These are phyloP conservation scores for Ptilonorhynchus violaceus DNA, from an alignment of 2,113 vertebrate genomes.

Conservation along the genomic window DNA sequence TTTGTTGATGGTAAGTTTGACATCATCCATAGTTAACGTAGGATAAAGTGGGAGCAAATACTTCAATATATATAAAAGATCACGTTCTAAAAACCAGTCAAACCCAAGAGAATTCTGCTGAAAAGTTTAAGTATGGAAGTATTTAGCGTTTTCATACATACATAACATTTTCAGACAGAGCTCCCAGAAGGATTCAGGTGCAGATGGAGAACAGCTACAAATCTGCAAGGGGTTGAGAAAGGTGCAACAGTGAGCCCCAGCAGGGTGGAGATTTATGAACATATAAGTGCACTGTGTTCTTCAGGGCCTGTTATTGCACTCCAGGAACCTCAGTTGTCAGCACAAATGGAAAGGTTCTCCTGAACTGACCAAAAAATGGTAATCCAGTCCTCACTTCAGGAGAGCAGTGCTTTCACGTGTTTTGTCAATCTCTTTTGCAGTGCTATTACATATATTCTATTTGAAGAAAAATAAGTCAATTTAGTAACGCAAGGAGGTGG, in stretches of 20 bases:
- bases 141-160: not conserved
- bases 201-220: not conserved
- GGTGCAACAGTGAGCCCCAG: not conserved
- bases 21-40: not conserved
- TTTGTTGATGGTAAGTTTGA: conserved; percentile 94
- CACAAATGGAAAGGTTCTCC: not conserved
- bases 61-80: not conserved
- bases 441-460: not conserved
- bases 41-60: not conserved
- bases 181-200: not conserved
- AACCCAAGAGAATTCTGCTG: not conserved
- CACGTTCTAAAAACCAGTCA: not conserved
- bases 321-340: not conserved
- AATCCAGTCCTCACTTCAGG: not conserved
- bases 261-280: not conserved
- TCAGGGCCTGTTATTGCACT: not conserved
- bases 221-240: not conserved
- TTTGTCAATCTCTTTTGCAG: not conserved
- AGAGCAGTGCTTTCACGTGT: not conserved
- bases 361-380: not conserved
- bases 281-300: not conserved
- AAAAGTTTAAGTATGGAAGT: not conserved
- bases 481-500: not conserved
- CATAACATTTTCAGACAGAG: no score
- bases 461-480: not conserved